These are phyloP conservation scores for Chrysocyon brachyurus DNA, from an alignment of 2,797 vertebrate species.

Conservation along the genomic window DNA sequence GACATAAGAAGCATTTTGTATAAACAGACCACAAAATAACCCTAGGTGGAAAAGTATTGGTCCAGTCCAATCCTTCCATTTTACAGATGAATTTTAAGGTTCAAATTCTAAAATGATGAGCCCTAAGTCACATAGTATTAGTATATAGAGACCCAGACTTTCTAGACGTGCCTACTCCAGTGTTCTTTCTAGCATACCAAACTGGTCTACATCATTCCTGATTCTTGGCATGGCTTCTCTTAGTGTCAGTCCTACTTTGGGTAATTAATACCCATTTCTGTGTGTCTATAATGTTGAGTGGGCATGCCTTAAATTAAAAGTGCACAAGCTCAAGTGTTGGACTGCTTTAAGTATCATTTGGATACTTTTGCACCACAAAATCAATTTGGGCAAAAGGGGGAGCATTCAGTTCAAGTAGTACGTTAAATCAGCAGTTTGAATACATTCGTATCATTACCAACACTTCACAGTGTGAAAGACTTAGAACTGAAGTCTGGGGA, in stretches of 20 bases:
- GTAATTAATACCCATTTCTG: background rate
- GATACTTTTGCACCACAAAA: constrained; percentile 44
- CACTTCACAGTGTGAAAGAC: constrained; percentile 9
- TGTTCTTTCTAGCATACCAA: background rate
- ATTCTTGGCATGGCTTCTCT: background rate
- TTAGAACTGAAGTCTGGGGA: constrained; percentile 25
- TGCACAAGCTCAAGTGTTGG: background rate
- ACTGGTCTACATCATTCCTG: background rate
- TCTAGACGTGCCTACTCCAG: background rate
- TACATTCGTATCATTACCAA: constrained; percentile 8
- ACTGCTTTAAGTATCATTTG: background rate
- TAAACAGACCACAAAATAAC: constrained; percentile 15
- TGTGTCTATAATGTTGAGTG: background rate
- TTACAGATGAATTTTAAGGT: background rate
- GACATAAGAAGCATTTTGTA: background rate
- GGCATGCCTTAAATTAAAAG: constrained; percentile 49
- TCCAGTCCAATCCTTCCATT: constrained; percentile 25
- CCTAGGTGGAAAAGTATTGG: constrained; percentile 2
- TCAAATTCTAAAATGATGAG: background rate
- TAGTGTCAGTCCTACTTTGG: constrained; percentile 17
- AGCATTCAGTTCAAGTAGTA: background rate
- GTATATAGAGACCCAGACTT: background rate
- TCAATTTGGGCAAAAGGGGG: constrained; percentile 1
- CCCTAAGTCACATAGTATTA: background rate
- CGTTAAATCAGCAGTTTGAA: constrained; percentile 35